Percentiles rank a stretch among this genome's conserved stretches.
Evolutionary conservation across 2,113 vertebrate species (phyloP).

Genomic region (Carlito syrichta): DNA sequence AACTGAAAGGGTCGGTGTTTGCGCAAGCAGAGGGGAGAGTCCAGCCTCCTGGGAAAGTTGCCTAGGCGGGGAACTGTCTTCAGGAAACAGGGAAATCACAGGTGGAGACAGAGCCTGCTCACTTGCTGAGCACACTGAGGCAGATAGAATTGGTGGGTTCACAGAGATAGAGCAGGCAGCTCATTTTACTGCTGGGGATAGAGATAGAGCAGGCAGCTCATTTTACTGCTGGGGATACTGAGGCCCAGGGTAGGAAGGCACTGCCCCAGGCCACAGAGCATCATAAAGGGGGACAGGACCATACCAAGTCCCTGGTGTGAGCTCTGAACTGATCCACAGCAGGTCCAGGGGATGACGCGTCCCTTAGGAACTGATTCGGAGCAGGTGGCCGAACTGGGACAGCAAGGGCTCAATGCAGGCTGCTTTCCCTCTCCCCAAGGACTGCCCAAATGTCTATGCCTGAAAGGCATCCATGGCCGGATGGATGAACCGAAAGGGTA

Average conservation of each 20-base stretch:
- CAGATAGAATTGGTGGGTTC: too few species aligned
- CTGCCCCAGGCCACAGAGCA: background rate
- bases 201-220: background rate
- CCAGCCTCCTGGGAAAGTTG: background rate
- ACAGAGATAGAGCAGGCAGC: too few species aligned
- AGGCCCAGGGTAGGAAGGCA: background rate
- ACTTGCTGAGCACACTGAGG: too few species aligned
- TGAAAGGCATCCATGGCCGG: background rate
- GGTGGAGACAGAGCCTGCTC: too few species aligned
- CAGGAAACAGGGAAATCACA: background rate
- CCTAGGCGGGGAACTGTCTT: too few species aligned
- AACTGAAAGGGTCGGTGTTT: background rate
- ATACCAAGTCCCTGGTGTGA: background rate
- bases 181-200: too few species aligned
- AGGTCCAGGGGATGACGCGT: background rate
- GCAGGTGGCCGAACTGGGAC: background rate
- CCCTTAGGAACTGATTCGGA: background rate
- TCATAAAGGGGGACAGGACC: accelerated
- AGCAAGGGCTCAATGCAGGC: background rate
- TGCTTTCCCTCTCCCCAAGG: background rate
- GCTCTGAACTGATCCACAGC: background rate
- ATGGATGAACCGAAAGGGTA: background rate
- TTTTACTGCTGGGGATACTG: background rate
- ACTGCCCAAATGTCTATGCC: background rate
- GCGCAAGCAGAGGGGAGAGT: background rate